A percentile compares a stretch with the other conserved stretches of the same genome.
Conservation (phyloP, 2,113 vertebrate species). For the Benitochromis conjunctus region DNA sequence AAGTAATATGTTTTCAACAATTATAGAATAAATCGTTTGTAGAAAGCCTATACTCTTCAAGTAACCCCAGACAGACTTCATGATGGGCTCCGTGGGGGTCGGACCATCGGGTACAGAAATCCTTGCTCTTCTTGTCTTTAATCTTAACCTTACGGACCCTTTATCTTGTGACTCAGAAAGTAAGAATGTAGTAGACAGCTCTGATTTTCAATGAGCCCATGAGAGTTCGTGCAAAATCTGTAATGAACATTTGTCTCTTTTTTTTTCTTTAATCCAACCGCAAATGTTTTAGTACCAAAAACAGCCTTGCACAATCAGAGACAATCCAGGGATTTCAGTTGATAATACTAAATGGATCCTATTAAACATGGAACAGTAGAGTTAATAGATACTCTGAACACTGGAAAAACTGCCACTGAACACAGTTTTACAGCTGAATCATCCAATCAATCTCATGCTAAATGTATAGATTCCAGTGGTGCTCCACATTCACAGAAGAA, state of each 20-base stretch:
- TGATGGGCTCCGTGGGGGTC: neutral
- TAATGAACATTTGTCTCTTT: neutral
- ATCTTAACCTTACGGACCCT: neutral
- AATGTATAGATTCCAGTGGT: neutral
- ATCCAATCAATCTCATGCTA: neutral
- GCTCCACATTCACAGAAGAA: neutral
- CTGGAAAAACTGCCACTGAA: neutral
- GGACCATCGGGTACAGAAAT: neutral
- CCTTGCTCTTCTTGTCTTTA: neutral
- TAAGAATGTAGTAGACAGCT: neutral
- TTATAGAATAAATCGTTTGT: neutral
- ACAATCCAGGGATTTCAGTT: neutral
- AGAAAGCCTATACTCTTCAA: neutral
- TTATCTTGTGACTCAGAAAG: neutral
- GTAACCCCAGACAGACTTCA: neutral
- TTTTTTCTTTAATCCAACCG: neutral
- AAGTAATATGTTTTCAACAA: neutral
- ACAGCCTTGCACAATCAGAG: neutral
- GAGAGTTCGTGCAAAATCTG: neutral
- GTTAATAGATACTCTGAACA: rapidly evolving
- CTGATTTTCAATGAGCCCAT: neutral
- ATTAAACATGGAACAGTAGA: neutral
- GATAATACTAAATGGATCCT: neutral
- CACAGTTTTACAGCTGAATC: neutral
- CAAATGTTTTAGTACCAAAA: neutral